Evolutionary conservation across 2,797 vertebrate species (phyloP).

Genomic region (Sebastes iracundus): DNA sequence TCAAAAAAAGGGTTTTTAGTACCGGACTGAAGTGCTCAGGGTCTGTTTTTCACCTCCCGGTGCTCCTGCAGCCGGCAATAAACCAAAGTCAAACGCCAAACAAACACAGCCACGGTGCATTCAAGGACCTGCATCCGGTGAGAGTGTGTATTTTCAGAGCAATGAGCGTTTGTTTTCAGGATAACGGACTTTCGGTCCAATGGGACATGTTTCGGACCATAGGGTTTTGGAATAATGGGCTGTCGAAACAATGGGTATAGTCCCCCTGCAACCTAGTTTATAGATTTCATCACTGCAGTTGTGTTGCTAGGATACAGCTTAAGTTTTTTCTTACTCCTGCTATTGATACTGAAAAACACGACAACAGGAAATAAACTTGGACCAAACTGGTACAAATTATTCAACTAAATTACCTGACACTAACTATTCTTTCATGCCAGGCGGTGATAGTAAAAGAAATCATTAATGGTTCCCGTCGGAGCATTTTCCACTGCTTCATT

Average conservation of each 20-base stretch:
- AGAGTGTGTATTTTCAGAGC: neutral
- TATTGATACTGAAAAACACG: neutral
- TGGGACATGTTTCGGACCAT: neutral
- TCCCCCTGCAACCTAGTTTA: slow-evolving; percentile 27
- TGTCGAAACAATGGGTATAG: neutral
- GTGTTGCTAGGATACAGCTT: slow-evolving; percentile 43
- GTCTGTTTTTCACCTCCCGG: slow-evolving; percentile 20
- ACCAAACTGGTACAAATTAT: neutral
- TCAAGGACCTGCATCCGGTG: neutral
- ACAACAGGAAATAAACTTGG: neutral
- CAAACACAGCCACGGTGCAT: slow-evolving; percentile 7
- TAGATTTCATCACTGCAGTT: neutral
- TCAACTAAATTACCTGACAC: neutral
- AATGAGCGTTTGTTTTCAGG: neutral
- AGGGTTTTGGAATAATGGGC: neutral
- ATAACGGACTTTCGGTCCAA: neutral
- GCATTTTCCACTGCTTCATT: slow-evolving; percentile 52
- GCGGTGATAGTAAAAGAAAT: neutral
- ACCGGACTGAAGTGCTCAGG: neutral
- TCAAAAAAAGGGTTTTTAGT: neutral
- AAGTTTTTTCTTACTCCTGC: neutral
- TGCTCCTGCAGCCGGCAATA: slow-evolving; percentile 7
- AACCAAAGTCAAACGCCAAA: slow-evolving; percentile 16
- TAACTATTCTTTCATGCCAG: neutral
- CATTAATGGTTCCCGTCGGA: neutral